A percentile compares a stretch with the other conserved stretches of the same genome.
phyloP scores from a whole-genome alignment of 1,140 invertebrate genomes.

The Eciton burchellii region DNA sequence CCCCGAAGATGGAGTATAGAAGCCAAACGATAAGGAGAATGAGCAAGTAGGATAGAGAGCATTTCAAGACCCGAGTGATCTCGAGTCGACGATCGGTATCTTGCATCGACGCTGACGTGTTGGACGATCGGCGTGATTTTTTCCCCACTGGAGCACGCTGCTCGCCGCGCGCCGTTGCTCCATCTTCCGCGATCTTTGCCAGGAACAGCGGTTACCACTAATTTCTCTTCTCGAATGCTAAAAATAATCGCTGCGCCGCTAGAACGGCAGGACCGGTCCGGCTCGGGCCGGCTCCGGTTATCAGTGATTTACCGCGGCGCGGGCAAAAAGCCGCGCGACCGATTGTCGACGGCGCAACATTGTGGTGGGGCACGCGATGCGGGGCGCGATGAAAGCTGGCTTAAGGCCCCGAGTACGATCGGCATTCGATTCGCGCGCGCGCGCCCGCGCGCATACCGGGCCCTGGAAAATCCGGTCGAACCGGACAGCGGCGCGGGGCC shows the following conservation, averaged over 20 bases:
- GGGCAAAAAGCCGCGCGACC: constrained; percentile 33
- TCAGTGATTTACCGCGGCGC: constrained; percentile 38
- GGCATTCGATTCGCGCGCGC: constrained; percentile 47
- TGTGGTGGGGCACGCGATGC: constrained; percentile 11
- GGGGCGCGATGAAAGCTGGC: constrained; percentile 53
- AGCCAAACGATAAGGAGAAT: no score
- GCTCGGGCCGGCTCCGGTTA: constrained; percentile 3
- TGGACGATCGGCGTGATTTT: no score
- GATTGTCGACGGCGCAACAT: constrained; percentile 39
- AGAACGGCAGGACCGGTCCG: not conserved
- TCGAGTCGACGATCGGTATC: not conserved
- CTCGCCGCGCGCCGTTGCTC: not conserved
- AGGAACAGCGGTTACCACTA: no score
- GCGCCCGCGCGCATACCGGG: constrained; percentile 1
- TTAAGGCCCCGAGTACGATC: constrained; percentile 62
- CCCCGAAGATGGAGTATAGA: not conserved
- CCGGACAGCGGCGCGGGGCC: constrained; percentile 46
- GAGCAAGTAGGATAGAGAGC: no score
- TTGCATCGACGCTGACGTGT: not conserved
- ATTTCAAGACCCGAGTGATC: no score
- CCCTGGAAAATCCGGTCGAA: constrained; percentile 70
- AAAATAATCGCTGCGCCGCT: not conserved
- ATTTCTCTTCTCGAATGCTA: not conserved
- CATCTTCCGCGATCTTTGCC: no score
- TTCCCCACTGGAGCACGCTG: no score